phyloP scores from a whole-genome alignment of 2,113 vertebrate species.

The Dermatemys mawii region DNA sequence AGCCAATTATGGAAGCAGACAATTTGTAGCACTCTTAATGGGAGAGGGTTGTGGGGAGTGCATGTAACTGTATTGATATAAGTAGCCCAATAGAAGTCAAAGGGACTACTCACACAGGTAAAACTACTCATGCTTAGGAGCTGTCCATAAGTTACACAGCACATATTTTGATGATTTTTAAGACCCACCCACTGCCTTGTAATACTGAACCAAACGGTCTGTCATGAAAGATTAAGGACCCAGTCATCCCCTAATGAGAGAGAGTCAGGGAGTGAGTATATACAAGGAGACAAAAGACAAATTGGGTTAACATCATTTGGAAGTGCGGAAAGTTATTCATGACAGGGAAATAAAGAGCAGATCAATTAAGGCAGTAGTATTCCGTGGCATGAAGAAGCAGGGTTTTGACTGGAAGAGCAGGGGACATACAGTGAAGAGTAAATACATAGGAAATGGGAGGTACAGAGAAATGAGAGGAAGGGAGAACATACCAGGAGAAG shows the following conservation, averaged over 20 bases:
- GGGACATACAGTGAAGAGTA: not conserved
- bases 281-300: not conserved
- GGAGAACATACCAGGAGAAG: not conserved
- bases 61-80: not conserved
- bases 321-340: not conserved
- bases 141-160: not conserved
- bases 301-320: not conserved
- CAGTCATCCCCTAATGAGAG: not conserved
- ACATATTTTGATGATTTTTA: not conserved
- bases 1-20: not conserved
- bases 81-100: not conserved
- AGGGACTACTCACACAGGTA: not conserved
- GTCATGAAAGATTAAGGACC: not conserved
- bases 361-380: not conserved
- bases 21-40: not conserved
- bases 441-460: not conserved
- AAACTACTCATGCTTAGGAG: too few relatives aligned
- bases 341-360: not conserved
- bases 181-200: not conserved
- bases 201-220: not conserved
- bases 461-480: not conserved
- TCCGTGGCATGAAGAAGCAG: not conserved
- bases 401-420: not conserved
- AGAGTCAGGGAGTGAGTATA: not conserved
- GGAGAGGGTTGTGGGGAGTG: too few relatives aligned